A percentile compares a stretch with the other conserved stretches of the same genome.
These are phyloP conservation scores for Papilio protenor DNA, from an alignment of 2,888 invertebrate genomes.

Conservation along the genomic window DNA sequence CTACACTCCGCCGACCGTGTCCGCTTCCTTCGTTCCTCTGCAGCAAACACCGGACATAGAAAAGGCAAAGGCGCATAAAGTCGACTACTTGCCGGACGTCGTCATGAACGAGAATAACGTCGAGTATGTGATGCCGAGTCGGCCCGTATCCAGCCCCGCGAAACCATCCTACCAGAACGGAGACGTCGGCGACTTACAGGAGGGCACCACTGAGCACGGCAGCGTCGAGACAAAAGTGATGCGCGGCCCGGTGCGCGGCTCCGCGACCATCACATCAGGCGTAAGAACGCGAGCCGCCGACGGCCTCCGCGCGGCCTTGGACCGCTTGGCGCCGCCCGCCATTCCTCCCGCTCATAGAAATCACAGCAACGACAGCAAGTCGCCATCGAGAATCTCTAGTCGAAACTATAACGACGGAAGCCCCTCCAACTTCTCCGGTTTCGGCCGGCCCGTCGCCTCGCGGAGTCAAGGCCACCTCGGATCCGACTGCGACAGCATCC, in stretches of 20 bases:
- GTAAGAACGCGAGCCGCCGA: constrained; percentile 81
- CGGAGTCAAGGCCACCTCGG: constrained; percentile 45
- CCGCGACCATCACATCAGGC: constrained; percentile 86
- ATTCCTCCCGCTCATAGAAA: constrained; percentile 47
- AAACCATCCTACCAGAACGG: constrained; percentile 59
- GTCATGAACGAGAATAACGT: constrained; percentile 71
- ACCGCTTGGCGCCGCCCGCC: constrained; percentile 74
- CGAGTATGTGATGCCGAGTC: constrained; percentile 48
- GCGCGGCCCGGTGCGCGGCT: constrained; percentile 89
- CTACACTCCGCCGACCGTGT: constrained; percentile 73
- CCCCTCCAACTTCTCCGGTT: constrained; percentile 85
- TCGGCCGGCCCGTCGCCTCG: constrained; percentile 87
- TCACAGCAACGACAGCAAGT: constrained; percentile 66
- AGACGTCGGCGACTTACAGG: constrained; percentile 57
- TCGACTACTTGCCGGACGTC: constrained; percentile 78
- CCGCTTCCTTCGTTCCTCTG: constrained; percentile 77
- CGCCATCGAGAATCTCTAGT: constrained; percentile 89
- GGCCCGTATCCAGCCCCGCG: constrained; percentile 47
- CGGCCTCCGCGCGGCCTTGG: constrained; percentile 82
- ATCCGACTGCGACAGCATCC: constrained; percentile 71
- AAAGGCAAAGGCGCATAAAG: constrained; percentile 76
- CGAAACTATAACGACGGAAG: constrained; percentile 55
- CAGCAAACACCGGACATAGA: constrained; percentile 81
- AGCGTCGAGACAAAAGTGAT: constrained; percentile 89
- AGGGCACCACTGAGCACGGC: constrained; percentile 83